phyloP scores from a whole-genome alignment of 2,888 invertebrate genomes.

The Blera fallax region DNA sequence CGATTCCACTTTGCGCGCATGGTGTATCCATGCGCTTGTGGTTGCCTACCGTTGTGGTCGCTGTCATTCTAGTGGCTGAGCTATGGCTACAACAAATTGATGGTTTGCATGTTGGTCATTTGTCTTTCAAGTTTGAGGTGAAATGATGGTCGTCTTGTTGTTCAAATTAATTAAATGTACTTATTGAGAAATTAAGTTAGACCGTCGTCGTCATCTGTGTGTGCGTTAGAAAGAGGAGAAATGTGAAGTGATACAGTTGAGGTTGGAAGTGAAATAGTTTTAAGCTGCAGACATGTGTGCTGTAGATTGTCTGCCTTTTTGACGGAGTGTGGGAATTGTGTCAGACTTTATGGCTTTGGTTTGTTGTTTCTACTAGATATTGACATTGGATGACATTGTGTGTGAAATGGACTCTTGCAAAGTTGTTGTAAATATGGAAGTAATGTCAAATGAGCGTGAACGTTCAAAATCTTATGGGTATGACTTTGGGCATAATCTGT shows the following conservation, averaged over 20 bases:
- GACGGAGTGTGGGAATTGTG: slow-evolving; percentile 64
- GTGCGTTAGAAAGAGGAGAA: background rate
- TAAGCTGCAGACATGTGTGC: background rate
- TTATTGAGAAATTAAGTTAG: slow-evolving; percentile 67
- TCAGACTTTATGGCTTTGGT: slow-evolving; percentile 29
- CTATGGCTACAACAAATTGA: slow-evolving; percentile 77
- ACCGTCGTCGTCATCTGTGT: slow-evolving; percentile 5
- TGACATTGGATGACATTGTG: background rate
- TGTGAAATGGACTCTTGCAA: background rate
- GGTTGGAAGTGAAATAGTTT: slow-evolving; percentile 13
- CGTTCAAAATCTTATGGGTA: too few species aligned
- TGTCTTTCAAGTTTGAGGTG: slow-evolving; percentile 76
- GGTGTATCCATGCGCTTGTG: background rate
- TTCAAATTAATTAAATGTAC: slow-evolving; percentile 68
- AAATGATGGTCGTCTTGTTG: slow-evolving; percentile 53
- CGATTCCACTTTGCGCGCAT: slow-evolving; percentile 1
- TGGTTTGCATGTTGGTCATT: slow-evolving; percentile 80
- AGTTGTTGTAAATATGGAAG: background rate
- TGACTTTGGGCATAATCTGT: too few species aligned
- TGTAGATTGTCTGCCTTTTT: slow-evolving; percentile 22
- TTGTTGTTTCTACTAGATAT: background rate
- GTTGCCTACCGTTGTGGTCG: slow-evolving; percentile 37
- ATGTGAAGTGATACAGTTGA: slow-evolving; percentile 30
- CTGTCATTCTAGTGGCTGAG: slow-evolving; percentile 55
- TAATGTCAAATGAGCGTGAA: too few species aligned